Evolutionary conservation across 2,797 vertebrate genomes (phyloP).

Genomic region (Rhinella marina): DNA sequence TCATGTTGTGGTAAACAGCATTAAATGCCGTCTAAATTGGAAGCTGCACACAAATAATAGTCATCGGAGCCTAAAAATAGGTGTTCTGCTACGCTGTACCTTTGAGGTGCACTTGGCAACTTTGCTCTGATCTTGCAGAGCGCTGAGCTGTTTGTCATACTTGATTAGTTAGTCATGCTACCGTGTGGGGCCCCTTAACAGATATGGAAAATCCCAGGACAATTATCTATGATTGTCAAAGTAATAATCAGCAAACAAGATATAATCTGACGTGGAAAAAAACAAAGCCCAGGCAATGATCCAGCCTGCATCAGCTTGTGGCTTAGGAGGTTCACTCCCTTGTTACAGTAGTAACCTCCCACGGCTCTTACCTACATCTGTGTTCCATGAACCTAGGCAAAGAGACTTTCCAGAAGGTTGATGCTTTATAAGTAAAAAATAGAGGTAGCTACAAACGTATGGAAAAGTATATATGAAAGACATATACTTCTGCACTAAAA

Average conservation of each 20-base stretch:
- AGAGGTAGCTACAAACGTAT: too few species aligned
- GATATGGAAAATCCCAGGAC: constrained; percentile 42
- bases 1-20: constrained; percentile 62
- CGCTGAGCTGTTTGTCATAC: constrained; percentile 28
- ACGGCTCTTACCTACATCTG: neutral
- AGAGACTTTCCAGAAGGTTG: too few species aligned
- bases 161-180: constrained; percentile 41
- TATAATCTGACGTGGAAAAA: constrained; percentile 13
- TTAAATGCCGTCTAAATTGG: constrained; percentile 32
- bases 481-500: too few species aligned
- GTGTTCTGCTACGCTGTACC: constrained; percentile 34
- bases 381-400: neutral
- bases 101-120: constrained; percentile 44
- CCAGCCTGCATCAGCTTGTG: neutral
- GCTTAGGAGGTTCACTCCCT: constrained; percentile 11
- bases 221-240: constrained; percentile 30
- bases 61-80: constrained; percentile 26
- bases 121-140: constrained; percentile 41
- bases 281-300: neutral
- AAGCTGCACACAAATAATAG: constrained; percentile 46
- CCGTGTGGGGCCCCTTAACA: constrained; percentile 41
- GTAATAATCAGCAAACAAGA: constrained; percentile 16
- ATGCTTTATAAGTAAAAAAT: too few species aligned
- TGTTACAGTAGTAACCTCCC: neutral
- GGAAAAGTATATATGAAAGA: too few species aligned